Percentiles rank a stretch among this genome's conserved stretches.
These are phyloP conservation scores for Python bivittatus DNA, from an alignment of 2,113 vertebrate genomes.

Conservation along the genomic window DNA sequence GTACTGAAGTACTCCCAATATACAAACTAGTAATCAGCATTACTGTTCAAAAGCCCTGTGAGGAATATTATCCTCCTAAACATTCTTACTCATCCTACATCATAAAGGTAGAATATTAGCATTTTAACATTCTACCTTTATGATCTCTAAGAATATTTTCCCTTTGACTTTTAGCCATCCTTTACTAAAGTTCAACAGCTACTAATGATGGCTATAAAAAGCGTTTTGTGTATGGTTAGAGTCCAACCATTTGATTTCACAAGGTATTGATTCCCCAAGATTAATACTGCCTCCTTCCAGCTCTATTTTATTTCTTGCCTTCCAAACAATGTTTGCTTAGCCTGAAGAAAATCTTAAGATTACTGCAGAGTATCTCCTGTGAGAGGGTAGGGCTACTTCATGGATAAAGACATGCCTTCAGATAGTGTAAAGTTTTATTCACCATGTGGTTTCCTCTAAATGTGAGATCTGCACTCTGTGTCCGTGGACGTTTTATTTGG, in stretches of 20 bases:
- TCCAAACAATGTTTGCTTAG: neutral
- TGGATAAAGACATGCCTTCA: neutral
- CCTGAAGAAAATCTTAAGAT: neutral
- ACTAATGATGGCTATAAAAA: neutral
- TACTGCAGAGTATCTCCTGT: neutral
- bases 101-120: constrained; percentile 10
- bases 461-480: neutral
- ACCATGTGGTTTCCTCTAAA: neutral
- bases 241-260: neutral
- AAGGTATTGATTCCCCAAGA: neutral
- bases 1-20: neutral
- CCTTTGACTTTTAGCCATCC: neutral
- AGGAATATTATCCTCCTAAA: neutral
- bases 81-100: neutral
- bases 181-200: neutral
- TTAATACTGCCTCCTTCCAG: neutral
- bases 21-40: neutral
- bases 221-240: too few relatives aligned
- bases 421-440: neutral
- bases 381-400: neutral
- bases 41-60: neutral
- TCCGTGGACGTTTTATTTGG: neutral
- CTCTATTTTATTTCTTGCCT: neutral
- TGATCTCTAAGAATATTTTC: neutral
- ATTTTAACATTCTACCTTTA: neutral